Percentiles rank a stretch among this genome's conserved stretches.
These are phyloP conservation scores for Acinonyx jubatus DNA, from an alignment of 2,113 vertebrate species.

Conservation along the genomic window DNA sequence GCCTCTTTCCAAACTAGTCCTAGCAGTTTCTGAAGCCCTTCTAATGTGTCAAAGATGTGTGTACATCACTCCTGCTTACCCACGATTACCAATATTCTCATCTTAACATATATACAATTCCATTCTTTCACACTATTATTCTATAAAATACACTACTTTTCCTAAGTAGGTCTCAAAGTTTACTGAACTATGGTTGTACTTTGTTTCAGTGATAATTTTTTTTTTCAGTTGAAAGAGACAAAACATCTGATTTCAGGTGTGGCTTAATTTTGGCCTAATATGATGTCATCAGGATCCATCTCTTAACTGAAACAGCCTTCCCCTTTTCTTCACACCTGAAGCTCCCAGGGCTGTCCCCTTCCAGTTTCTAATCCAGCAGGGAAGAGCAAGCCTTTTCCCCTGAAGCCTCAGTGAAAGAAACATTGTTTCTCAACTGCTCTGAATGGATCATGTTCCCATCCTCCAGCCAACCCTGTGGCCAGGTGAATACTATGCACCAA, in stretches of 20 bases:
- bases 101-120: not conserved
- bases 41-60: not conserved
- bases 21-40: not conserved
- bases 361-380: not conserved
- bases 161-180: not conserved
- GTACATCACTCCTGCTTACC: not conserved
- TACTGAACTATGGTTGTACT: not conserved
- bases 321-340: not conserved
- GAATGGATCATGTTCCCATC: not conserved
- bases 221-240: not conserved
- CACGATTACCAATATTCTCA: not conserved
- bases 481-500: not conserved
- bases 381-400: not conserved
- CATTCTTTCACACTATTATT: not conserved
- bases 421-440: not conserved
- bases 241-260: not conserved
- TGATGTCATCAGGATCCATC: not conserved
- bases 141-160: not conserved
- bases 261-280: not conserved
- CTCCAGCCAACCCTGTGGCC: not conserved
- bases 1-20: not conserved
- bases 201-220: slow-evolving; percentile 3
- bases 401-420: not conserved
- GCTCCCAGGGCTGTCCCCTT: not conserved
- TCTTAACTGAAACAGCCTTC: not conserved